Percentiles rank a stretch among this genome's conserved stretches.
Evolutionary conservation across 2,888 invertebrate species (phyloP).

Genomic region (Dynastes grantii): DNA sequence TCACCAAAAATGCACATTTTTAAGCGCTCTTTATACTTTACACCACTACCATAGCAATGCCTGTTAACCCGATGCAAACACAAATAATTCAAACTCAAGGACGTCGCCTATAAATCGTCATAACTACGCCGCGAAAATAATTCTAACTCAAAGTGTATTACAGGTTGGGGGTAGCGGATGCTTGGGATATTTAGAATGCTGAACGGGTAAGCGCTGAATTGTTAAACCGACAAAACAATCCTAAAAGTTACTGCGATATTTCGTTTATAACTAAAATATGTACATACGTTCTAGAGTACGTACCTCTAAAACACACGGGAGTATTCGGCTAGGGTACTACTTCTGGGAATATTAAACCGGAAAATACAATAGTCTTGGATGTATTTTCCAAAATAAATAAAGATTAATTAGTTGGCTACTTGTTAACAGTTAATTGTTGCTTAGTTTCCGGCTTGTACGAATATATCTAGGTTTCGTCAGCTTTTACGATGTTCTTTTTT

Average conservation of each 20-base stretch:
- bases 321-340: background rate
- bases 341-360: background rate
- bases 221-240: constrained; percentile 7
- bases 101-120: background rate
- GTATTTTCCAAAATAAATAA: background rate
- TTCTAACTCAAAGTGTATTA: constrained; percentile 6
- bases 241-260: constrained; percentile 11
- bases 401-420: too few species aligned
- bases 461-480: too few species aligned
- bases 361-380: background rate
- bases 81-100: background rate
- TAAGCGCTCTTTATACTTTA: too few species aligned
- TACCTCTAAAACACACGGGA: background rate
- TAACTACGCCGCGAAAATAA: background rate
- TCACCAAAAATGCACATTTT: too few species aligned
- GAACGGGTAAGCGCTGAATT: background rate
- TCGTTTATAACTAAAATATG: background rate
- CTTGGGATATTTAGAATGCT: constrained; percentile 5
- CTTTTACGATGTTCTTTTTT: too few species aligned
- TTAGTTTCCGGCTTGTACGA: too few species aligned
- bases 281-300: background rate
- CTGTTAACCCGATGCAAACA: background rate
- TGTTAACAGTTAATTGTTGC: too few species aligned
- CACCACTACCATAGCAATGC: too few species aligned
- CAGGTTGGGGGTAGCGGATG: background rate